Evolutionary conservation across 2,797 vertebrate species (phyloP), one percentile per base, ranked within the genome.

Genomic region (Rousettus madagascariensis): DNA sequence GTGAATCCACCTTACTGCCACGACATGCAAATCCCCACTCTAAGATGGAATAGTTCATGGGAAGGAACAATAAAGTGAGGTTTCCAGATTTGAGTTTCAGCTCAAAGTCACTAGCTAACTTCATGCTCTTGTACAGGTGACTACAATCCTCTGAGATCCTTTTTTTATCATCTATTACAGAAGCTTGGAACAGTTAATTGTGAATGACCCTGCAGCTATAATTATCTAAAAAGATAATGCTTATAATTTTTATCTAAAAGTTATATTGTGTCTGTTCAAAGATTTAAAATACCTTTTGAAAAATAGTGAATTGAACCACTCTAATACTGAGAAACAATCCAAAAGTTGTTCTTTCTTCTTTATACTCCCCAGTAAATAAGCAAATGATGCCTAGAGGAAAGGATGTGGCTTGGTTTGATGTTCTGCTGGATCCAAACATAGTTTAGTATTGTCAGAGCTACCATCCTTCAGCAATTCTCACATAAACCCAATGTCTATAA

Each of bases 401-500:
- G 30, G 53, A 65, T 41, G 36, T 38, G 46, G 6, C 38, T 85
- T 66, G 49, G 46, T 82, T 38, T 79, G 11, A 55, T 63, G 9
- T 88, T 68, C 69, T 78, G 28, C 55, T 79, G 59, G 1, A 80
- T 66, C 26, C 12, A 87, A 80, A 82, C 49, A 24, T 28, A 30
- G 26, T 19, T 33, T 22, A 24, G 26, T n/a, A 46, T 61, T 68
- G 9, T 66, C 30, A 80, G 55, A 83, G 24, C 57, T 15, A 8
- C 1, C 20, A 95, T 43, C 19, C 41, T 59, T 65, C 46, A 78
- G 41, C 38, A 51, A 13, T 19, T 83, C 9, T 41, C 28, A n/a
- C 13, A 10, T 87, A 95, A 92, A 93, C 69, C 86, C 87, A 65
- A 24, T 55, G 75, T 74, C 65, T 95, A 59, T 57, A 94, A 91